Base-by-base conservation (phyloP, 1,140 invertebrate species). In the Physella acuta region DNA sequence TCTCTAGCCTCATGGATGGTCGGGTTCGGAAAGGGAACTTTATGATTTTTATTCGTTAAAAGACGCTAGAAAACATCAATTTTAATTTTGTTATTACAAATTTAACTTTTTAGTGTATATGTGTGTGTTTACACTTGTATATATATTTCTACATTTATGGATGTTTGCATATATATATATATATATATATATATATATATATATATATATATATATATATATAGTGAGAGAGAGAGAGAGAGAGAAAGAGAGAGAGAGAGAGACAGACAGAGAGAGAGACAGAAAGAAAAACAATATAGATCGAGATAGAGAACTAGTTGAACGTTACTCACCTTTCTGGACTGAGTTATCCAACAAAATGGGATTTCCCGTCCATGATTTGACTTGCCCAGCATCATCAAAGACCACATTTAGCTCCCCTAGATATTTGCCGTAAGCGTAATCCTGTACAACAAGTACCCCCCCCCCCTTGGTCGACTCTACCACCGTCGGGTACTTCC, bases 371-470 rank as follows among this genome's bases (percentile, higher is more conserved):
- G 85, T 78, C 76, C 90, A 91, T 2, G 81, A 74, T 0, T 86
- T 82, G 1, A 96, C 83, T 79, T 94, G 90, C 24, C 94, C 93
- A 1, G 89, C 75, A 0, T 84, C 79, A 82, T 96, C 88, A 79
- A 96, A 94, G 31, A 87, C 83, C 0, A 93, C 72, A 37, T 89
- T 87, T 3, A 97, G 81, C 77, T 90, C 88, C 0, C 94, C 94
- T 30, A 97, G 83, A 82, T 97, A 97, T 85, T 97, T 96, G 0
- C 94, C 95, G 78, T 92, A 94, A 0, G 93, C 92, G 78, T 92
- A 96, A 2, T 93, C 94, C 84, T 97, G 94, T 0, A 96, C 94
- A 1, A 94, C 93, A 0, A 93, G 91, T 0, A 92, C 92, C 68
- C 88, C 87, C 78, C 89, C 90, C 0, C 92, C 91, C 81, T 94